Base-by-base conservation (phyloP, 2,888 invertebrate species). In the Eupeodes luniger region DNA sequence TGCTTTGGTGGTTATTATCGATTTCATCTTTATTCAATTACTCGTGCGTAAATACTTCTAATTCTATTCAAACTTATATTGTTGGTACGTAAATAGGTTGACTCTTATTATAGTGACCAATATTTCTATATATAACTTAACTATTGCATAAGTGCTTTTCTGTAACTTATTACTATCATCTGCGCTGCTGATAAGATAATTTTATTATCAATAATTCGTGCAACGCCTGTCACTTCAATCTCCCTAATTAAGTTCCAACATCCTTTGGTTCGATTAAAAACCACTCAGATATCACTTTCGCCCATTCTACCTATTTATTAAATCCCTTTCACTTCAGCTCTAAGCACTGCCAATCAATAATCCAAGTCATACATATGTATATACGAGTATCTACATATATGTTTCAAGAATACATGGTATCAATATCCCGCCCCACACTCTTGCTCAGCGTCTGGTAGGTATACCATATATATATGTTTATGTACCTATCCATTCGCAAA, bases 201-300 rank as follows among this genome's bases (percentile, higher is more conserved):
- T 83, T 44, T 19, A 78, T 78, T 72, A 83, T 27, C 77, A 72
- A 53, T 80, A 72, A 80, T 49, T 40, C 40, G 55, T 40, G 44
- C 67, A 62, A 59, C 69, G 53, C 70, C 70, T 72, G 44, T 59
- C 47, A 57, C 57, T 64, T 72, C 44, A 61, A 64, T 57, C 57
- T 51, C 51, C 75, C 80, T 84, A 84, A 87, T 87, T 84, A 77
- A 84, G 51, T 88, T 72, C 59, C 81, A 85, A 81, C 78, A 84
- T 88, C 74, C 84, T 62, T 80, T 47, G 62, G 44, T 74, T 80
- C 62, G 66, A 84, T 87, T 80, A 80, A 84, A 80, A 77, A 84
- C 72, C 80, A 84, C 80, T 84, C 80, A 77, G 47, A 72, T 64
- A 81, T 59, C 69, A 78, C 88, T 87, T 79, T 74, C 49, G 34